Base-by-base conservation (phyloP, 64 coral and sea anemone species). In the Cladopsammia gracilis region DNA sequence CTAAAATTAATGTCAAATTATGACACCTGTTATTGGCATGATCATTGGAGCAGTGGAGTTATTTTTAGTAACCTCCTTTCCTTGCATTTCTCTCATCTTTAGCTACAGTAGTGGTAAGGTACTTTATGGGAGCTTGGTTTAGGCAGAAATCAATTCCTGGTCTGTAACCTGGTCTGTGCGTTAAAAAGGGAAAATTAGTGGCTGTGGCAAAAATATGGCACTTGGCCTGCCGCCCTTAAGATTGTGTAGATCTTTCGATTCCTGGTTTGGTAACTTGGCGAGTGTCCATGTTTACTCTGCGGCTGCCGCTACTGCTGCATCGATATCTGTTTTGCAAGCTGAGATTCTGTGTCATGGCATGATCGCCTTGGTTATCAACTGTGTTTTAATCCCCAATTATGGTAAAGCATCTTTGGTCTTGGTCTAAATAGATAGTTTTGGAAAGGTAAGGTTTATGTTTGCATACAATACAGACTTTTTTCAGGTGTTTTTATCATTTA, bases 81-180 rank as follows among this genome's bases (percentile, higher is more conserved):
- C 67, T 75, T 88, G 64, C 86, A 88, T 72, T 88, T 88, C 80
- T 84, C 62, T 67, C 34, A 68, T 68, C 80, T 67, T 84, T 84
- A 84, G 80, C 80, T 67, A 84, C 80, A 84, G 80, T 84, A 84
- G 80, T 84, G 80, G 80, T 84, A 84, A 84, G 44, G 46, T 84
- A 84, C 80, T 67, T 84, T 84, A 68, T 84, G 80, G 80, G 80
- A 84, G 80, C 60, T 82, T 84, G 80, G 80, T 84, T 84, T 84
- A 84, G 80, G 60, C 61, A 84, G 80, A 84, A 67, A 67, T 84
- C 80, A 84, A 84, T 67, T 66, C 80, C 80, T 67, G 80, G 64
- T 84, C 61, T 84, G 26, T 84, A 49, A 64, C 62, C 80, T 84
- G 80, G 80, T 84, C 80, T 84, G 80, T 67, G 46, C 80, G 61